phyloP scores from a whole-genome alignment of 2,888 invertebrate species.

The Liopterus haemorrhoidalis region DNA sequence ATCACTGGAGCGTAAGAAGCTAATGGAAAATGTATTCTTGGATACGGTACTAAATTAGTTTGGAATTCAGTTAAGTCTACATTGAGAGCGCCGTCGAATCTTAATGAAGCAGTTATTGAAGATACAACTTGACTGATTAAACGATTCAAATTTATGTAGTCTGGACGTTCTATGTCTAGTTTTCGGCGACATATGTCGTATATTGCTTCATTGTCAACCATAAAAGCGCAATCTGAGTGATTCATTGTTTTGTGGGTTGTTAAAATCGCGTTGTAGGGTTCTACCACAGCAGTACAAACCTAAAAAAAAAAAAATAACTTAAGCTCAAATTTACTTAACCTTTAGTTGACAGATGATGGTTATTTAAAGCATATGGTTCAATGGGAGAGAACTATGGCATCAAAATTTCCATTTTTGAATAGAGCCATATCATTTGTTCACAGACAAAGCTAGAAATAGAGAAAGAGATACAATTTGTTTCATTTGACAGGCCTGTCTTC shows the following conservation, averaged over 20 bases:
- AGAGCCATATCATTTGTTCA: too few species aligned
- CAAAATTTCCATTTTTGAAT: too few species aligned
- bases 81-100: slow-evolving; percentile 84
- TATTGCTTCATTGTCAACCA: slow-evolving; percentile 94
- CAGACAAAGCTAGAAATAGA: too few species aligned
- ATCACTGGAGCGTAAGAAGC: slow-evolving; percentile 69
- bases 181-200: slow-evolving; percentile 86
- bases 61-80: slow-evolving; percentile 89
- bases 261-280: slow-evolving; percentile 87
- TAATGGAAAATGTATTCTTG: slow-evolving; percentile 82
- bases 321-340: too few species aligned
- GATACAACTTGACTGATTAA: slow-evolving; percentile 81
- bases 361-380: too few species aligned
- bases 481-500: too few species aligned
- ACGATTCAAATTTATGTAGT: slow-evolving; percentile 78
- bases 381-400: too few species aligned
- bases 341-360: too few species aligned
- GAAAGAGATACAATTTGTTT: too few species aligned
- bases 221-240: slow-evolving; percentile 87
- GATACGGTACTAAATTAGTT: slow-evolving; percentile 86
- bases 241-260: slow-evolving; percentile 85
- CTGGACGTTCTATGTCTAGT: slow-evolving; percentile 75
- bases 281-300: slow-evolving; percentile 89
- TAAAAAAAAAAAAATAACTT: slow-evolving; percentile 38
- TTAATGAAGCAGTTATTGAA: slow-evolving; percentile 79